A percentile compares a stretch with the other conserved stretches of the same genome.
phyloP scores from a whole-genome alignment of 2,113 vertebrate genomes.

The Lates calcarifer region DNA sequence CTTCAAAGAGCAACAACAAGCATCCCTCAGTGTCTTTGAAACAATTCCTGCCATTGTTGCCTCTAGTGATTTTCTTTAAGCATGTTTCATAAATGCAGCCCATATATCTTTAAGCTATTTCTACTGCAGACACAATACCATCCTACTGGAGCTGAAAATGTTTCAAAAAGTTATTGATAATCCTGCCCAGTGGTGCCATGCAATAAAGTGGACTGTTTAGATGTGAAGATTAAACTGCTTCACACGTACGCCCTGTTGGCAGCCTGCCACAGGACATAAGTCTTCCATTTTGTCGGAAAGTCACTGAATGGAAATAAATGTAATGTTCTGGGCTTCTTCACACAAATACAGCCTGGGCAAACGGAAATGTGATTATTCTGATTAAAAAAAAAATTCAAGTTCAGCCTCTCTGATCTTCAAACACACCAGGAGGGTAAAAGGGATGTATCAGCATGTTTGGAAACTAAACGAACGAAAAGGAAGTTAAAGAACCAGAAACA shows the following conservation, averaged over 20 bases:
- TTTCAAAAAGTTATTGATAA: constrained; percentile 40
- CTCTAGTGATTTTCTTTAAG: neutral
- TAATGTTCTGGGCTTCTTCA: constrained; percentile 38
- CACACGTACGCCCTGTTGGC: constrained; percentile 60
- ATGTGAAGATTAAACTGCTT: constrained; percentile 54
- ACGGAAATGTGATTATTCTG: constrained; percentile 55
- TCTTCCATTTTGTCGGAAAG: constrained; percentile 49
- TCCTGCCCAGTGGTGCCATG: constrained; percentile 21
- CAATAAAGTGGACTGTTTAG: constrained; percentile 44
- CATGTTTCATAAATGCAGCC: constrained; percentile 17
- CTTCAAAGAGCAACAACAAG: constrained; percentile 40
- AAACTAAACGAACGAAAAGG: neutral
- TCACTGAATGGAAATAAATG: constrained; percentile 42
- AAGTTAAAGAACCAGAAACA: neutral
- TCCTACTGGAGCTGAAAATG: neutral
- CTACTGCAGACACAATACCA: constrained; percentile 15
- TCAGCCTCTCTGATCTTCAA: constrained; percentile 19
- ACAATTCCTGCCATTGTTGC: constrained; percentile 33
- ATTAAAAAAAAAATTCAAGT: constrained; percentile 7
- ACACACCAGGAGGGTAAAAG: neutral
- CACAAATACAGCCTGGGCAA: constrained; percentile 33
- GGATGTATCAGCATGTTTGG: neutral
- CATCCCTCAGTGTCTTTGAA: constrained; percentile 18
- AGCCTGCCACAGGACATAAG: constrained; percentile 58
- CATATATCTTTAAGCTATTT: neutral